Evolutionary conservation across 2,888 invertebrate species (phyloP), one percentile per base, ranked within the genome.

Genomic region (Chydorus sphaericus): DNA sequence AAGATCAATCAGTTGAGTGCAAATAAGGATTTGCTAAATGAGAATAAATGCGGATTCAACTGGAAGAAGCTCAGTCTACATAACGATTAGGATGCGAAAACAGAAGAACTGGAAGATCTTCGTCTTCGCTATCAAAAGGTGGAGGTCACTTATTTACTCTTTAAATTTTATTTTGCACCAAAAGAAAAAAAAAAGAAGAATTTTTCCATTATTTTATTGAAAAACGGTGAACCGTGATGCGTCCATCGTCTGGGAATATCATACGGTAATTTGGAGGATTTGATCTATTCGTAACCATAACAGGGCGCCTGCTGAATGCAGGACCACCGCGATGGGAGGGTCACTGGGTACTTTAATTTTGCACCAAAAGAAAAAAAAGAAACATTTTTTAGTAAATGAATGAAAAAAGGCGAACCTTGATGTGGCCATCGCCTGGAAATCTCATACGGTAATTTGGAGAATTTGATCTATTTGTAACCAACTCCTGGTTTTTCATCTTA

Each of bases 21-120:
- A 26, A 26, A 14, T 11, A 44, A 26, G 11, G 20, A 3, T 6
- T 44, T 26, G 26, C 26, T 11, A 14, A 44, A 23, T 6, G 44
- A 44, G 5, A 28, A 44, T 14, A 26, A 10, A 11, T 16, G 14
- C 44, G 28, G n/a, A 23, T 23, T 28, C 23, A 26, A 14, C n/a
- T 44, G 28, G 26, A 44, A 44, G 23, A 44, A 44, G 20, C 26
- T 31, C 26, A 52, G 44, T 11, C 44, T 23, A 26, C 44, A 16
- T 14, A 23, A 31, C 20, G 33, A 36, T 23, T 28, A 48, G 23
- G 33, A 48, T 2, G 33, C 49, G 10, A 29, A 31, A 20, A n/a
- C 26, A 5, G 61, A 63, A 48, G 62, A 57, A 23, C 51, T 63
- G 11, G 60, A 61, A 18, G 62, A 62, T n/a, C 59, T 62, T 39